A percentile compares a stretch with the other conserved stretches of the same genome.
phyloP scores from a whole-genome alignment of 1,140 invertebrate species.

The Drosophila bipectinata region DNA sequence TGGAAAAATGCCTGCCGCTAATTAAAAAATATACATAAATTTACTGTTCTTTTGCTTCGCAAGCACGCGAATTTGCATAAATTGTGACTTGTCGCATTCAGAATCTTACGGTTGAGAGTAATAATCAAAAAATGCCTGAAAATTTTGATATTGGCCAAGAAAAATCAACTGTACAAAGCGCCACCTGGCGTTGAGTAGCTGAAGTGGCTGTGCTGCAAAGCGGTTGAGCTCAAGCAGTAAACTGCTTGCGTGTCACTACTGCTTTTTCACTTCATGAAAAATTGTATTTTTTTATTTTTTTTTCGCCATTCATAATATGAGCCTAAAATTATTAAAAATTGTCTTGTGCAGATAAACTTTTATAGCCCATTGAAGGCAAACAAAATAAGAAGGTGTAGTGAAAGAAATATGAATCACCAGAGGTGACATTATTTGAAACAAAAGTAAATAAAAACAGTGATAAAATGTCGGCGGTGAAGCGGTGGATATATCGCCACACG shows the following conservation, averaged over 20 bases:
- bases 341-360: background rate
- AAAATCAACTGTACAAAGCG: conserved; percentile 5
- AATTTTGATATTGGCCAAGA: background rate
- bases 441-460: conserved; percentile 2
- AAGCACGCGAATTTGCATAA: conserved; percentile 51
- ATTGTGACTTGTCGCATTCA: conserved; percentile 28
- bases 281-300: too few species aligned
- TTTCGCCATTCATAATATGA: too few species aligned
- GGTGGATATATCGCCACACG: conserved; percentile 85
- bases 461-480: conserved; percentile 87
- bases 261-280: too few species aligned
- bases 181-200: conserved; percentile 37
- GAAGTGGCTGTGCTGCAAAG: background rate
- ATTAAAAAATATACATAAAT: conserved; percentile 62
- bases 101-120: conserved; percentile 9
- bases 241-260: background rate
- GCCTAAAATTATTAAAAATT: background rate
- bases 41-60: conserved; percentile 2
- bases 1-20: conserved; percentile 19
- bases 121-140: background rate
- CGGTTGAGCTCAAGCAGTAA: conserved; percentile 29
- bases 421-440: conserved; percentile 18
- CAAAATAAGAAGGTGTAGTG: background rate
- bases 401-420: conserved; percentile 17
- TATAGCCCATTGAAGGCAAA: background rate